Base-by-base conservation (phyloP, 2,113 vertebrate species). In the Chionodraco myersi region DNA sequence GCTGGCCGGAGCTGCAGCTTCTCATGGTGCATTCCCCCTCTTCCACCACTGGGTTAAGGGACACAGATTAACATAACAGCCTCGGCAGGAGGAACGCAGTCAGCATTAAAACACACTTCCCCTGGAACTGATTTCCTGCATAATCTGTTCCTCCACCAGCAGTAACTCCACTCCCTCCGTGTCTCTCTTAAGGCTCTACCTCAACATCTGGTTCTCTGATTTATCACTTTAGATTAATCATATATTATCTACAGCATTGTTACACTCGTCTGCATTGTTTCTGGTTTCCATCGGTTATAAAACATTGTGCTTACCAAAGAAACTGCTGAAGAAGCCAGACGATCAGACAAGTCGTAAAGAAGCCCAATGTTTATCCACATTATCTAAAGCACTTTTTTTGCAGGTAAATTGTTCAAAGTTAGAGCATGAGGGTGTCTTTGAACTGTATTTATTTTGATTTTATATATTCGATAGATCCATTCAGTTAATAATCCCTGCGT, bases 21-120 rank as follows among this genome's bases (percentile, higher is more conserved):
- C 89, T 89, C 87, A 90, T 84, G 74, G 68, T 84, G 80, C 78
- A 84, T 88, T 89, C 77, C 76, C 82, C 36, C 78, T 79, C 80
- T 58, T 87, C 83, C 77, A 88, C 75, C 26, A 23, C 21, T 51
- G 83, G 76, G 54, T 88, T 92, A 75, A 85, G 75, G 59, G 54
- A 57, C 82, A 69, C 79, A 91, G 89, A 94, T 95, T 94, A 94
- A 91, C 93, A 94, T 92, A 91, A 93, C 89, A 88, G 85, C 89
- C 91, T 82, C 86, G 67, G 71, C 89, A 89, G 92, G 90, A 94
- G 92, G 90, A 94, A 92, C 88, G 61, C 90, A 79, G 86, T 92
- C 86, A 90, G 91, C 75, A 79, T 85, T 92, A 86, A 83, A 91
- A 92, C 75, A 73, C 74, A 83, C 86, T 93, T 94, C 91, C 93